These are phyloP conservation scores for Aurelia aurita DNA, from an alignment of 30 jellyfish, hydroid and myxozoan genomes.

Conservation along the genomic window DNA sequence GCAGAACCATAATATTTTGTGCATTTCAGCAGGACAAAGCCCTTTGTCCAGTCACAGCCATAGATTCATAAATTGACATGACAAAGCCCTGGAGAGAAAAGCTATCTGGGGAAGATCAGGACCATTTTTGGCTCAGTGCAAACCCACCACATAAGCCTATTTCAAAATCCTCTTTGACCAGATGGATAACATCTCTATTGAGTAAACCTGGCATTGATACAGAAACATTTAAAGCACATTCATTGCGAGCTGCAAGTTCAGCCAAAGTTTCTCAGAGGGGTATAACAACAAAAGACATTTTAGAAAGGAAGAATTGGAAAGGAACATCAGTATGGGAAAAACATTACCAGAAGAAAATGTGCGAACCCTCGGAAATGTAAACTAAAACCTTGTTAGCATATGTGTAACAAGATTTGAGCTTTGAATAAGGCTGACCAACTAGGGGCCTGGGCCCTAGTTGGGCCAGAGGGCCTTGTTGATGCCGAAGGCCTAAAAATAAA, in stretches of 20 bases:
- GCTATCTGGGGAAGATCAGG: constrained; percentile 6
- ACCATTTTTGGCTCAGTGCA: constrained; percentile 13
- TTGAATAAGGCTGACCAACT: constrained; percentile 3
- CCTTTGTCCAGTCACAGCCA: too few species aligned
- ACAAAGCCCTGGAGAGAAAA: not conserved
- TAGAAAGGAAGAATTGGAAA: not conserved
- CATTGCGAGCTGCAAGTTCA: constrained; percentile 10
- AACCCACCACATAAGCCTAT: constrained; percentile 30
- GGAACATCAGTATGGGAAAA: constrained; percentile 2
- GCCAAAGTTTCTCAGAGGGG: constrained; percentile 9
- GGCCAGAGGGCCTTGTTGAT: not conserved
- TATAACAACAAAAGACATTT: not conserved
- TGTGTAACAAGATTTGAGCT: not conserved
- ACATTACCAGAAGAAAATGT: not conserved
- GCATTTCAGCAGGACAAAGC: too few species aligned
- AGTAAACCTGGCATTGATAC: not conserved
- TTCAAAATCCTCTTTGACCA: constrained; percentile 15
- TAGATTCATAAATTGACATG: too few species aligned
- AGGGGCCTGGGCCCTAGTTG: constrained; percentile 22
- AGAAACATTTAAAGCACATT: constrained; percentile 9
- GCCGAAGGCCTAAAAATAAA: not conserved
- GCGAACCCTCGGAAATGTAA: not conserved
- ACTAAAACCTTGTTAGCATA: not conserved
- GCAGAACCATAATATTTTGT: too few species aligned
- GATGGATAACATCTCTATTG: constrained; percentile 9